phyloP scores from a whole-genome alignment of 1,140 invertebrate species.

The Cherax quadricarinatus region DNA sequence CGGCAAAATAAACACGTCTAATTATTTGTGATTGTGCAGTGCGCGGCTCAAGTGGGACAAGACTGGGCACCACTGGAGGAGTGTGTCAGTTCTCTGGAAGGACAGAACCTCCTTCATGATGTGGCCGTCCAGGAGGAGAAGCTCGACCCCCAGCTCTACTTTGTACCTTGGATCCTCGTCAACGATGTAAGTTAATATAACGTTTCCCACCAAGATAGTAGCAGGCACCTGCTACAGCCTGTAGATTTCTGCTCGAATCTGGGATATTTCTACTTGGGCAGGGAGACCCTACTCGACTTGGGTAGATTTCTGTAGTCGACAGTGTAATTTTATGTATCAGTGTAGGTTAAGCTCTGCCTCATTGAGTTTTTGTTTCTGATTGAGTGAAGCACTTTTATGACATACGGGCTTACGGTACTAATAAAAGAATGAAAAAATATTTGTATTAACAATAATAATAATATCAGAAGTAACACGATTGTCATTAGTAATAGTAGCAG shows the following conservation, averaged over 20 bases:
- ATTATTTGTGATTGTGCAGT: slow-evolving; percentile 40
- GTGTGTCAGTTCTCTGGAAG: slow-evolving; percentile 68
- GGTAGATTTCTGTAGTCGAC: background rate
- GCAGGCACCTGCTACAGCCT: background rate
- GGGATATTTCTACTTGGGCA: background rate
- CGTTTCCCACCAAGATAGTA: too few relatives aligned
- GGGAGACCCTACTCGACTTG: too few relatives aligned
- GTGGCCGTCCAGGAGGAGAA: slow-evolving; percentile 67
- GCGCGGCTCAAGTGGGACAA: slow-evolving; percentile 48
- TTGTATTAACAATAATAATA: too few relatives aligned
- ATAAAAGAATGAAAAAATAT: too few relatives aligned
- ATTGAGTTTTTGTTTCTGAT: too few relatives aligned
- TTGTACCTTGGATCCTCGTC: slow-evolving; percentile 72
- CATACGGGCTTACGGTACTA: too few relatives aligned
- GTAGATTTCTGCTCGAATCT: too few relatives aligned
- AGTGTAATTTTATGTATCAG: background rate
- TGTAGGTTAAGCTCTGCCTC: background rate
- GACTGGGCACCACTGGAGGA: slow-evolving; percentile 70
- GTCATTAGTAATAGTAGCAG: too few relatives aligned
- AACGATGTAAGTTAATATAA: slow-evolving; percentile 62
- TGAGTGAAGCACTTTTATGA: too few relatives aligned
- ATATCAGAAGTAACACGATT: background rate
- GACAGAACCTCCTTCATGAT: slow-evolving; percentile 66
- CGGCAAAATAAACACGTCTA: background rate
- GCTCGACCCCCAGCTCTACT: slow-evolving; percentile 65